Conservation (phyloP, 2,888 invertebrate genomes). For the Dolichomitus sp. region DNA sequence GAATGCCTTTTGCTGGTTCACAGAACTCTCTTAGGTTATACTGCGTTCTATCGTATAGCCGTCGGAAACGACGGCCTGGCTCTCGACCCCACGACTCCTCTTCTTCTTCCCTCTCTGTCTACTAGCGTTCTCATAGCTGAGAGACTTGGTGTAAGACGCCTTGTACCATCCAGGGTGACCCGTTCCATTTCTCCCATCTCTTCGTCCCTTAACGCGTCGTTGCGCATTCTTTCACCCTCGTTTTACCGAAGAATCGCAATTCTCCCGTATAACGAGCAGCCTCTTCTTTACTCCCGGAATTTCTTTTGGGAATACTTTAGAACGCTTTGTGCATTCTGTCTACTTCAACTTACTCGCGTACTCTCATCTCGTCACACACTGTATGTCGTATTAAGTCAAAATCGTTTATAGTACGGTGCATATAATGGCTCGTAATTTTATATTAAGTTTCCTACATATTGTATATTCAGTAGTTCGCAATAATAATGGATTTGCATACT, state of each 20-base stretch:
- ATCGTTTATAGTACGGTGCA: not conserved
- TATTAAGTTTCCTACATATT: not conserved
- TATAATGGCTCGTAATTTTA: not conserved
- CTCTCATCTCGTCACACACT: too few species aligned
- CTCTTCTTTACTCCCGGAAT: constrained; percentile 58
- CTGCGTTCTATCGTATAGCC: constrained; percentile 28
- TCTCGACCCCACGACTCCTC: constrained; percentile 36
- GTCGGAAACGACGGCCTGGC: constrained; percentile 37
- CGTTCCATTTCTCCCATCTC: constrained; percentile 23
- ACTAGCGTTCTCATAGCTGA: constrained; percentile 28
- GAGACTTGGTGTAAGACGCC: constrained; percentile 16
- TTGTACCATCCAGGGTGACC: constrained; percentile 27
- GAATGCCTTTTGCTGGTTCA: constrained; percentile 63
- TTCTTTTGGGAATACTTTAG: constrained; percentile 69
- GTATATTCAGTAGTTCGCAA: not conserved
- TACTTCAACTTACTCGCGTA: not conserved
- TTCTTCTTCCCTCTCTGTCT: constrained; percentile 4
- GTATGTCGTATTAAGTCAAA: not conserved
- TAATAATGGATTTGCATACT: not conserved
- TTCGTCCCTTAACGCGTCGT: constrained; percentile 73
- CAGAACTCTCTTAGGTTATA: constrained; percentile 53
- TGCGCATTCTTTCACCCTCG: constrained; percentile 71
- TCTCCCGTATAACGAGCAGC: constrained; percentile 78
- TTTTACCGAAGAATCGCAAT: constrained; percentile 75
- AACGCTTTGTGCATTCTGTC: constrained; percentile 12